Base-by-base conservation (phyloP, 2,888 invertebrate genomes). In the Drosophila ustulata region DNA sequence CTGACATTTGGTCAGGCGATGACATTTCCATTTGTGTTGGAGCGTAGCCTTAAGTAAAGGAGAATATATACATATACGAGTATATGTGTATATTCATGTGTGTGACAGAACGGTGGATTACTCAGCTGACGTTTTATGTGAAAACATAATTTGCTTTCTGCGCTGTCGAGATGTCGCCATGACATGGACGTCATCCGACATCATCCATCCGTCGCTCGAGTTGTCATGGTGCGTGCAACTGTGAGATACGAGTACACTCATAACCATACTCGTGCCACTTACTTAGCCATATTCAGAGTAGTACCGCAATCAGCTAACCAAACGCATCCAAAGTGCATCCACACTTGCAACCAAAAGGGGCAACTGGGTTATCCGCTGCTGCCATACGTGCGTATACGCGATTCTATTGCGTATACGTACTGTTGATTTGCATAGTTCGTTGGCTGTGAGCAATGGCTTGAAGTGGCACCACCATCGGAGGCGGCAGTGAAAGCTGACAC, bases 131-230 rank as follows among this genome's bases (percentile, higher is more conserved):
- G 59, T 65, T 68, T 82, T 41, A 41, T 41, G 67, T 69, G 75
- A 82, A 80, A 86, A 75, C 78, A 83, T 86, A 83, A 88, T 86
- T 75, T 68, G 52, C 87, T 65, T 70, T 66, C 13, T 50, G 53
- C 65, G 47, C 57, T 66, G 66, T 37, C 26, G 23, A 7, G 45
- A 25, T 41, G 39, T 13, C 6, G 50, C 32, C 69, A 63, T 63
- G 78, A 59, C 62, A 32, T 50, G 34, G 32, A 57, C 50, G 47
- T 52, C 70, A 66, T 7, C 55, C 55, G 23, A 9, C 59, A 59
- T 46, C 46, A 55, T 63, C 53, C 56, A 43, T 37, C 34, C 51
- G 43, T 32, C 34, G 30, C 45, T 28, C 18, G 43, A 23, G 52
- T 61, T 9, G 46, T 25, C 37, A 34, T 32, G 50, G 39, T 73